phyloP scores from a whole-genome alignment of 1,140 invertebrate genomes.

The Drosophila guanche region DNA sequence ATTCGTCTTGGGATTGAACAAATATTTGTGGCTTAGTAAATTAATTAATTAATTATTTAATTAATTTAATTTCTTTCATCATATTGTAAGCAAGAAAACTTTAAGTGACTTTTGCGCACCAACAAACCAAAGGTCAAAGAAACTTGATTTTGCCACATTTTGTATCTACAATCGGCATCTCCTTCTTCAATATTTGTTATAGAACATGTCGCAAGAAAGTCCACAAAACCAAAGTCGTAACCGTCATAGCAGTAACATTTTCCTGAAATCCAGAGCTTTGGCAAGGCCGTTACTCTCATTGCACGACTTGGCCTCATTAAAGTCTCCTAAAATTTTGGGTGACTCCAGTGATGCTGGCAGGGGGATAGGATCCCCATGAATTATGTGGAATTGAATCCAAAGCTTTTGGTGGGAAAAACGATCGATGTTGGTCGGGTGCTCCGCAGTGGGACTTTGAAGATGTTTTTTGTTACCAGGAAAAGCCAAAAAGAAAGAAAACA shows the following conservation, averaged over 20 bases:
- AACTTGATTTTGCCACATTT: too few relatives aligned
- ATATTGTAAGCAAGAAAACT: too few relatives aligned
- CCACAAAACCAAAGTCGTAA: background rate
- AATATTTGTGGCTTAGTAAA: too few relatives aligned
- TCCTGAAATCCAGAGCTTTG: background rate
- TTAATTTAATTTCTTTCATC: too few relatives aligned
- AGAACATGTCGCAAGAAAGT: too few relatives aligned
- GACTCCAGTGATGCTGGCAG: background rate
- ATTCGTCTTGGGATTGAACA: too few relatives aligned
- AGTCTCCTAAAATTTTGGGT: conserved; percentile 12
- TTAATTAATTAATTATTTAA: too few relatives aligned
- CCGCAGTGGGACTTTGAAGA: conserved; percentile 53
- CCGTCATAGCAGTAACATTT: background rate
- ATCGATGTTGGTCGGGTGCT: conserved; percentile 58
- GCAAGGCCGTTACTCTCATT: too few relatives aligned
- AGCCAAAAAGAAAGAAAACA: conserved; percentile 15
- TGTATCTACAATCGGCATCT: too few relatives aligned
- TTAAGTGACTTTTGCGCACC: too few relatives aligned
- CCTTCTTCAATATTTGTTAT: too few relatives aligned
- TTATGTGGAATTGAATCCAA: conserved; percentile 75
- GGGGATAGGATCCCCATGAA: conserved; percentile 42
- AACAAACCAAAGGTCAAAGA: too few relatives aligned
- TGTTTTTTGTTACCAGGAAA: conserved; percentile 36
- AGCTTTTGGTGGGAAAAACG: conserved; percentile 50
- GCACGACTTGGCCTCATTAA: conserved; percentile 37